A percentile compares a stretch with the other conserved stretches of the same genome.
phyloP scores from a whole-genome alignment of 2,888 invertebrate genomes.

The Morpho deidamia region DNA sequence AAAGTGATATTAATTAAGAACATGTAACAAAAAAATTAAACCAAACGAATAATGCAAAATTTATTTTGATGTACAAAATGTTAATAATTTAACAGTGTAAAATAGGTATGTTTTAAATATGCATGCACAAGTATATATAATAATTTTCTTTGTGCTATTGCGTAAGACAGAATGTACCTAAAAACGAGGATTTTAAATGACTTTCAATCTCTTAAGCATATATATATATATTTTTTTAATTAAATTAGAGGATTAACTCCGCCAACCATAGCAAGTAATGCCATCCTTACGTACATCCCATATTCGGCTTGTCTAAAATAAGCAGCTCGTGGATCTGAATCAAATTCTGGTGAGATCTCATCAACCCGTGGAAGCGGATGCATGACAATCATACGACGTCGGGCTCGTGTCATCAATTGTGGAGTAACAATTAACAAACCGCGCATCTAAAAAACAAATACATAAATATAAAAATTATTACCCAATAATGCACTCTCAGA shows the following conservation, averaged over 20 bases:
- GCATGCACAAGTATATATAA: too few species aligned
- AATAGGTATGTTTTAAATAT: too few species aligned
- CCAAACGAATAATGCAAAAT: too few species aligned
- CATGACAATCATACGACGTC: conserved; percentile 96
- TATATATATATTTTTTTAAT: not conserved
- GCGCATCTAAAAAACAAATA: conserved; percentile 81
- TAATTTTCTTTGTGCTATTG: too few species aligned
- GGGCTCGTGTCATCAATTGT: conserved; percentile 95
- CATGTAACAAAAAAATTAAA: not conserved
- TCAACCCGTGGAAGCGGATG: conserved; percentile 97
- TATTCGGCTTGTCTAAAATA: conserved; percentile 99
- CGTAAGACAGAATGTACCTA: too few species aligned
- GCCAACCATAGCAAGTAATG: conserved; percentile 93
- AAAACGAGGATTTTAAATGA: too few species aligned
- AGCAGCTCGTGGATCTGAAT: conserved; percentile 97
- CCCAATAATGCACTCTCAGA: too few species aligned
- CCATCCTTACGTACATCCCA: conserved; percentile 99
- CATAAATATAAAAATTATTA: conserved; percentile 1
- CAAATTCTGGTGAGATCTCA: conserved; percentile 97
- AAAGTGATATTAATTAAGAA: conserved; percentile 1
- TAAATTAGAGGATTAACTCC: conserved; percentile 73
- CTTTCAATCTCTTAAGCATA: not conserved
- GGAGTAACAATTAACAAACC: conserved; percentile 95
- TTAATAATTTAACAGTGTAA: too few species aligned
- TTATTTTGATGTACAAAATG: too few species aligned